Percentiles rank a stretch among this genome's conserved stretches.
These are phyloP conservation scores for Antheraea assamensis DNA, from an alignment of 2,888 invertebrate genomes.

Conservation along the genomic window DNA sequence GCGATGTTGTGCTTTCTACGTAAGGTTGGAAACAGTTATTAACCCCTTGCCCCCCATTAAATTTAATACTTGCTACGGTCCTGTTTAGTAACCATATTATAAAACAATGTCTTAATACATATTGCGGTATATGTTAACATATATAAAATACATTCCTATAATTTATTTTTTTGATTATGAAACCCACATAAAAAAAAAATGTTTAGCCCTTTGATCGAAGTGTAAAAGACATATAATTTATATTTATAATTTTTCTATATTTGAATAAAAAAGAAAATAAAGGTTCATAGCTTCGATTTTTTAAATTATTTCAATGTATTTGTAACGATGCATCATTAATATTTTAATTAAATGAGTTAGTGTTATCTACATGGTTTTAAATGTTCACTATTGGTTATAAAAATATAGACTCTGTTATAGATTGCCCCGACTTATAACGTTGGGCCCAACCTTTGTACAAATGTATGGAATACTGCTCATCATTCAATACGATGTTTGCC, in stretches of 20 bases:
- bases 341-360: too few relatives aligned
- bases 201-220: not conserved
- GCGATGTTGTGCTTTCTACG: not conserved
- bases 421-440: too few relatives aligned
- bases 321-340: too few relatives aligned
- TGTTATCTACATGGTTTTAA: too few relatives aligned
- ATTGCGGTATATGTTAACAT: not conserved
- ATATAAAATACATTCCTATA: not conserved
- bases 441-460: too few relatives aligned
- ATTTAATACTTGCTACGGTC: constrained; percentile 1
- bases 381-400: too few relatives aligned
- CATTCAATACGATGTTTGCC: too few relatives aligned
- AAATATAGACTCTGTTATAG: too few relatives aligned
- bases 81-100: not conserved
- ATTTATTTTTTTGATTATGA: not conserved
- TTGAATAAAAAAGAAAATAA: not conserved
- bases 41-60: not conserved
- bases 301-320: too few relatives aligned
- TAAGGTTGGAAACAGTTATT: not conserved
- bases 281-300: too few relatives aligned
- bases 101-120: not conserved
- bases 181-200: not conserved
- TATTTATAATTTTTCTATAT: not conserved
- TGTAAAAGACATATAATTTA: not conserved
- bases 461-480: too few relatives aligned